A percentile compares a stretch with the other conserved stretches of the same genome.
Conservation (phyloP, 2,113 vertebrate species). For the Myotis davidii region DNA sequence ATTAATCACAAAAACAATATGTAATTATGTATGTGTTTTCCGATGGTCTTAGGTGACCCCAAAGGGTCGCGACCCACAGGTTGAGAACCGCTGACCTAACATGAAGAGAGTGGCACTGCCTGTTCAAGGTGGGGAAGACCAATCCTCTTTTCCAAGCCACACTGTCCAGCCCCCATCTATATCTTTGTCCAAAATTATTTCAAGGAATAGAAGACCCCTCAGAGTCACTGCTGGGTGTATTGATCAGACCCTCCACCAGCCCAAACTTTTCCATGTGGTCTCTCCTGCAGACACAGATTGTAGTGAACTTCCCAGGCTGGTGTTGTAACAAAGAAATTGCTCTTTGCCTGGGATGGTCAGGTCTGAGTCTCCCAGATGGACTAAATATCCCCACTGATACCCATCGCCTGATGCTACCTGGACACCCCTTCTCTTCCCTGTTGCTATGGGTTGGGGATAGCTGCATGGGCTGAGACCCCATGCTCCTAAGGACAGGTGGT, state of each 20-base stretch:
- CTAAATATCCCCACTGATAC: neutral
- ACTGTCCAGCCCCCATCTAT: neutral
- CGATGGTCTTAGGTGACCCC: no score
- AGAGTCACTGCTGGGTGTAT: neutral
- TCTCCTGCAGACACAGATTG: neutral
- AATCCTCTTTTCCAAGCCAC: neutral
- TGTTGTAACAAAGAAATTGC: neutral
- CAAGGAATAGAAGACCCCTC: neutral
- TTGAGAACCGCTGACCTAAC: no score
- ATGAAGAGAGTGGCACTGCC: no score
- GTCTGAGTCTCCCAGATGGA: neutral
- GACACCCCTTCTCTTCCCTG: neutral
- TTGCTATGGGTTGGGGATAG: neutral
- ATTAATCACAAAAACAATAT: no score
- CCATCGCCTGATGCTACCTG: neutral
- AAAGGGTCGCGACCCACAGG: no score
- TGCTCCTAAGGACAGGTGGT: neutral
- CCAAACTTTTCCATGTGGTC: neutral
- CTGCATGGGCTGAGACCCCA: neutral
- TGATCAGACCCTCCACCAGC: neutral
- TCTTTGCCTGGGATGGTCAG: neutral
- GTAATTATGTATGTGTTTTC: no score
- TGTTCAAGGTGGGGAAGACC: neutral
- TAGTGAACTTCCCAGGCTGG: neutral
- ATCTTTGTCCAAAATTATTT: neutral